These are phyloP conservation scores for Bos taurus DNA, from an alignment of 2,113 vertebrate species.

Conservation along the genomic window DNA sequence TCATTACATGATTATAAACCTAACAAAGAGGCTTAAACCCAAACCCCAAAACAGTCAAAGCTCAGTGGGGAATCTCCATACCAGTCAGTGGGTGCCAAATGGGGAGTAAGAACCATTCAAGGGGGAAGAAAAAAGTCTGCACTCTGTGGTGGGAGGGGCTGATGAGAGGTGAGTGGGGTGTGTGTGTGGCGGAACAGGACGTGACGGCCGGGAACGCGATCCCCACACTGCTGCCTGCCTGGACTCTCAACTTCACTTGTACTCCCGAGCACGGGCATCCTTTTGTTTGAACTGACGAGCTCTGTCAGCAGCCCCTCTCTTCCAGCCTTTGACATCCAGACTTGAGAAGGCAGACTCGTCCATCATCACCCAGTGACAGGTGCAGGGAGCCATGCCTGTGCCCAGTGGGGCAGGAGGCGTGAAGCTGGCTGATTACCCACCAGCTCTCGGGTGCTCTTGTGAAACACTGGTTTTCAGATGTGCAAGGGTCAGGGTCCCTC, in stretches of 20 bases:
- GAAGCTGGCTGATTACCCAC: background rate
- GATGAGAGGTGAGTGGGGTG: fast-evolving
- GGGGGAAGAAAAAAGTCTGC: background rate
- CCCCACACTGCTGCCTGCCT: too few relatives aligned
- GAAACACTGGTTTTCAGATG: background rate
- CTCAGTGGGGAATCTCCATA: fast-evolving
- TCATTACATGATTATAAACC: background rate
- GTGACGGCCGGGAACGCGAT: fast-evolving
- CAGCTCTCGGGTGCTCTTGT: fast-evolving
- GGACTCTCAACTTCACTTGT: fast-evolving
- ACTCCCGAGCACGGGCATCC: fast-evolving
- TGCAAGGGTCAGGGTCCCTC: background rate
- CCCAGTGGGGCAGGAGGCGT: fast-evolving
- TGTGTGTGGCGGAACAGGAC: fast-evolving
- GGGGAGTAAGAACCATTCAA: background rate
- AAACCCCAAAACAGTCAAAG: background rate
- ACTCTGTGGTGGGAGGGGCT: fast-evolving
- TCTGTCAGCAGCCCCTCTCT: too few relatives aligned
- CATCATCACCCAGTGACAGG: background rate
- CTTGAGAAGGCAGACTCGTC: background rate
- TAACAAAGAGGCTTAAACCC: background rate
- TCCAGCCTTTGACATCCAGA: background rate
- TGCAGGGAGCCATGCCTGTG: fast-evolving
- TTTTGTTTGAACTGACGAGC: fast-evolving
- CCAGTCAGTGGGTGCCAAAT: background rate